Percentiles rank a stretch among this genome's conserved stretches.
These are phyloP conservation scores for Coturnix japonica DNA, from an alignment of 2,113 vertebrate genomes.

Conservation along the genomic window DNA sequence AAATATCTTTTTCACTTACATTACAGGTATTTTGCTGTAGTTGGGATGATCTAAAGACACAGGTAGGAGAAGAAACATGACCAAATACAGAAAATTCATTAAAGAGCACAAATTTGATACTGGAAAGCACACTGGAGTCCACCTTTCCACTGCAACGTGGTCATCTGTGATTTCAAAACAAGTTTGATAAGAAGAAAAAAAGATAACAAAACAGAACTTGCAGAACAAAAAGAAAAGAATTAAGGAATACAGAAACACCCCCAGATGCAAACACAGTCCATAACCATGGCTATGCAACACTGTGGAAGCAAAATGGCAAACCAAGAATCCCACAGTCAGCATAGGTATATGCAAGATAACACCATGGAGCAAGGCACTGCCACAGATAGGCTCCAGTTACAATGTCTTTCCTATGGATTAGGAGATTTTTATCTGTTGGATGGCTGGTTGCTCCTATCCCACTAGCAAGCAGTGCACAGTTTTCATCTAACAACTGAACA, in stretches of 20 bases:
- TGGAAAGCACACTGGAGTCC: background rate
- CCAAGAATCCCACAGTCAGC: background rate
- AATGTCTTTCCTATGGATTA: background rate
- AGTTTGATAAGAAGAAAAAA: background rate
- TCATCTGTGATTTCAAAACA: background rate
- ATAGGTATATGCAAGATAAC: background rate
- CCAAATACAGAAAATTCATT: background rate
- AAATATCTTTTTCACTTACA: background rate
- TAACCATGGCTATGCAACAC: background rate
- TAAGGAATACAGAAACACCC: background rate
- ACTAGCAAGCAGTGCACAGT: background rate
- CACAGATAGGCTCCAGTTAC: background rate
- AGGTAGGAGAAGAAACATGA: background rate
- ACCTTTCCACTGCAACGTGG: background rate
- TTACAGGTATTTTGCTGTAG: background rate
- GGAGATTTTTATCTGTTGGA: background rate
- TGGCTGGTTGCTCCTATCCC: background rate
- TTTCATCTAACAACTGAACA: background rate
- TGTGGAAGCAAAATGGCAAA: background rate
- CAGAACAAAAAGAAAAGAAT: background rate
- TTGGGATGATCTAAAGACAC: background rate
- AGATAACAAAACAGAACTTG: background rate
- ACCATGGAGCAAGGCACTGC: background rate
- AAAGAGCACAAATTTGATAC: background rate
- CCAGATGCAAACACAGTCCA: background rate